Conservation (phyloP, 2,888 invertebrate species). For the Deroplatys truncata region DNA sequence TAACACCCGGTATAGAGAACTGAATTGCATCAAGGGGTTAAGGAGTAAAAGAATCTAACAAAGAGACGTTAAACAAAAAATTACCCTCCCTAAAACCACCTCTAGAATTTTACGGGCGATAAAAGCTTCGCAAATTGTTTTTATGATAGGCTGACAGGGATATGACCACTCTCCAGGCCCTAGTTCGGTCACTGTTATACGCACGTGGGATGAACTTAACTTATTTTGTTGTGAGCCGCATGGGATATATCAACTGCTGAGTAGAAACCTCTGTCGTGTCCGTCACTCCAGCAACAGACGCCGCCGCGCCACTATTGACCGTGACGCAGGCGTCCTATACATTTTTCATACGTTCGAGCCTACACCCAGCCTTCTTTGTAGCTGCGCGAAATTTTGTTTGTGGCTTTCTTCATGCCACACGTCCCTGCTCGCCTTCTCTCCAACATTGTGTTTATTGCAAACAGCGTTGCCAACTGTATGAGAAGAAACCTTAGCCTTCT, state of each 20-base stretch:
- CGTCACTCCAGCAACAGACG: not conserved
- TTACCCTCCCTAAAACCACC: too few relatives aligned
- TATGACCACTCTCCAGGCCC: too few relatives aligned
- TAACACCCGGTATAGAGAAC: too few relatives aligned
- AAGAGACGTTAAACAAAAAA: too few relatives aligned
- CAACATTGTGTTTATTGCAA: not conserved
- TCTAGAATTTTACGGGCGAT: too few relatives aligned
- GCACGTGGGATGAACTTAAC: not conserved
- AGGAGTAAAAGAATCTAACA: too few relatives aligned
- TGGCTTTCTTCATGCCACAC: not conserved
- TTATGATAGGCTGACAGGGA: too few relatives aligned
- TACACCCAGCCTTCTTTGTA: not conserved
- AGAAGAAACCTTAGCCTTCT: not conserved
- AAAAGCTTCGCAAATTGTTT: too few relatives aligned
- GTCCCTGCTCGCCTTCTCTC: not conserved
- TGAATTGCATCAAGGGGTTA: too few relatives aligned
- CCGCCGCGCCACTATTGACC: not conserved
- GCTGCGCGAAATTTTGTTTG: not conserved
- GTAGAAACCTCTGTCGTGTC: not conserved
- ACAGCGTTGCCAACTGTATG: not conserved
- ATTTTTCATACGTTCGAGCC: not conserved
- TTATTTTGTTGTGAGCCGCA: not conserved
- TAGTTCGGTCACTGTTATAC: too few relatives aligned
- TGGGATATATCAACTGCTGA: not conserved
- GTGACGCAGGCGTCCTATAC: not conserved